A percentile compares a stretch with the other conserved stretches of the same genome.
Evolutionary conservation across 2,888 invertebrate genomes (phyloP).

Genomic region (Cryptops parisi): DNA sequence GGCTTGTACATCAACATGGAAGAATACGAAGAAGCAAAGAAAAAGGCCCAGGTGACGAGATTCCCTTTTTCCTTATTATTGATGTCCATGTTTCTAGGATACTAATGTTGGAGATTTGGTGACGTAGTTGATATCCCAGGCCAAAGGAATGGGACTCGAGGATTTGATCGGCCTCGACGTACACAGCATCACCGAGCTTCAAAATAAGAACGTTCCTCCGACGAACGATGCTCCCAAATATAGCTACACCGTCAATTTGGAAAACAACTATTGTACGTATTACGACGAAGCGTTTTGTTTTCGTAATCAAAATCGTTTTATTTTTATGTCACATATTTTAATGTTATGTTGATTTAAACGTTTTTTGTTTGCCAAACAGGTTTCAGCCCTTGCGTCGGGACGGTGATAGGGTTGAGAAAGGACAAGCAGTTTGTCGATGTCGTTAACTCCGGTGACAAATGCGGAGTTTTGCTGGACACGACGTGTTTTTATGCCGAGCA

Average conservation of each 20-base stretch:
- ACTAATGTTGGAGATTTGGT: too few species aligned
- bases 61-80: neutral
- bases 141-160: slow-evolving; percentile 60
- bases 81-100: slow-evolving; percentile 25
- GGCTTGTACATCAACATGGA: slow-evolving; percentile 72
- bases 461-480: slow-evolving; percentile 76
- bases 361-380: slow-evolving; percentile 28
- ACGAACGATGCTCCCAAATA: slow-evolving; percentile 92
- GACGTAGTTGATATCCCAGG: slow-evolving; percentile 76
- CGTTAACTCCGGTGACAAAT: slow-evolving; percentile 69
- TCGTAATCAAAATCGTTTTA: too few species aligned
- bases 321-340: neutral
- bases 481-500: slow-evolving; percentile 98
- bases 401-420: slow-evolving; percentile 63
- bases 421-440: slow-evolving; percentile 71
- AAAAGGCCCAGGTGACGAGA: slow-evolving; percentile 69
- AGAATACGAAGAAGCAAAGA: slow-evolving; percentile 82
- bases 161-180: slow-evolving; percentile 83
- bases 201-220: slow-evolving; percentile 53
- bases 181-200: slow-evolving; percentile 82
- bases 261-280: too few species aligned
- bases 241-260: slow-evolving; percentile 54
- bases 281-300: too few species aligned
- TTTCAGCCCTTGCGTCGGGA: slow-evolving; percentile 56
- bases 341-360: neutral